These are phyloP conservation scores for Pseudomyrmex gracilis DNA, from an alignment of 1,140 invertebrate genomes.

Conservation along the genomic window DNA sequence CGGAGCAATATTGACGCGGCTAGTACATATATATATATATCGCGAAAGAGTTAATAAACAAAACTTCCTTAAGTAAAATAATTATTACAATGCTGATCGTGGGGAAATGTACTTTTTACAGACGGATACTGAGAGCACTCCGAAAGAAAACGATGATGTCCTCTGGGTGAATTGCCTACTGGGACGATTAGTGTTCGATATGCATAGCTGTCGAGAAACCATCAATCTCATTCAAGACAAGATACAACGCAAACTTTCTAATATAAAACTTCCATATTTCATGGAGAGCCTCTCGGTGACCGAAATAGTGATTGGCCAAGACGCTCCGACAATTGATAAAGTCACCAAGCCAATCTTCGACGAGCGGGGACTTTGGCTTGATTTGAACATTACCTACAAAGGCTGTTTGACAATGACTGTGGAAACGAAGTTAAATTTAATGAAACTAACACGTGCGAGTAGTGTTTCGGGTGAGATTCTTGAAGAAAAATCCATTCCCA, in stretches of 20 bases:
- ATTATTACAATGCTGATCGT: not conserved
- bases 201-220: slow-evolving; percentile 88
- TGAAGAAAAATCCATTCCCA: slow-evolving; percentile 73
- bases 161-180: slow-evolving; percentile 92
- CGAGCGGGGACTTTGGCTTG: slow-evolving; percentile 96
- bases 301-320: slow-evolving; percentile 91
- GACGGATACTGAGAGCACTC: slow-evolving; percentile 33
- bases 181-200: slow-evolving; percentile 92
- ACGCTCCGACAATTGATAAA: slow-evolving; percentile 91
- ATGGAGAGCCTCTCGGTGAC: slow-evolving; percentile 93
- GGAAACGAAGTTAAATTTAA: slow-evolving; percentile 97
- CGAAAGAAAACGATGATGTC: slow-evolving; percentile 79
- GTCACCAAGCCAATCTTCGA: slow-evolving; percentile 92
- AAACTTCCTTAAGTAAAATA: no score
- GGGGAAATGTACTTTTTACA: not conserved
- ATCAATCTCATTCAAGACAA: slow-evolving; percentile 89
- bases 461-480: slow-evolving; percentile 65
- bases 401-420: slow-evolving; percentile 95
- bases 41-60: no score
- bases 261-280: slow-evolving; percentile 95
- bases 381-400: slow-evolving; percentile 95
- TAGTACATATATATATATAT: no score
- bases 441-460: slow-evolving; percentile 90
- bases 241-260: slow-evolving; percentile 94
- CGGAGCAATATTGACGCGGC: no score